These are phyloP conservation scores for Pampus argenteus DNA, from an alignment of 2,797 vertebrate genomes.

Conservation along the genomic window DNA sequence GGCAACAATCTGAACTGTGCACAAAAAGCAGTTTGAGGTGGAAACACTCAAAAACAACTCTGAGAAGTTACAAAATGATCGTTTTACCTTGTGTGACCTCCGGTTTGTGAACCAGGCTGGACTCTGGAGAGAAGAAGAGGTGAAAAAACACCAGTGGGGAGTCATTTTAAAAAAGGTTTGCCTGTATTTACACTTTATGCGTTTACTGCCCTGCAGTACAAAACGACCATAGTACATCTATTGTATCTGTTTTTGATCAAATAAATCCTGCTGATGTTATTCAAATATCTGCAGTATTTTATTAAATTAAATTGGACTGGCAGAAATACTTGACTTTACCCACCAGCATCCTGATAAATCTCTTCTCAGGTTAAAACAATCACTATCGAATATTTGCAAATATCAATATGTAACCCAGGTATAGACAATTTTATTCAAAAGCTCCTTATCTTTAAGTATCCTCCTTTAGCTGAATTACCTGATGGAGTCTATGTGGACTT, in stretches of 20 bases:
- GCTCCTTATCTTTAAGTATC: not conserved
- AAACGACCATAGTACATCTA: too few species aligned
- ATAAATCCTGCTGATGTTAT: too few species aligned
- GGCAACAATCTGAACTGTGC: not conserved
- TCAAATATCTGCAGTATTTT: too few species aligned
- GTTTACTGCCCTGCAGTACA: too few species aligned
- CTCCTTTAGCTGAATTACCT: slow-evolving; percentile 83
- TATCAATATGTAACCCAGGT: not conserved
- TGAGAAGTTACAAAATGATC: not conserved
- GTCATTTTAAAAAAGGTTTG: not conserved
- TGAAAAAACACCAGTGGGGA: not conserved
- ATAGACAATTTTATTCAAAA: not conserved
- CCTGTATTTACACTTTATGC: too few species aligned
- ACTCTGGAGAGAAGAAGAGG: slow-evolving; percentile 50
- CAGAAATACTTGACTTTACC: too few species aligned
- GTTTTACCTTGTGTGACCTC: slow-evolving; percentile 51
- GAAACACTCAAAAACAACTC: too few species aligned
- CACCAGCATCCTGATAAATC: too few species aligned
- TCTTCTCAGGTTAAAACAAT: too few species aligned
- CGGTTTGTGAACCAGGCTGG: slow-evolving; percentile 9
- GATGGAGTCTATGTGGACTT: slow-evolving; percentile 86
- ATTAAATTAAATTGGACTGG: too few species aligned
- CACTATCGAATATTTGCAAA: too few species aligned
- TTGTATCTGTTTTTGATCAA: too few species aligned
- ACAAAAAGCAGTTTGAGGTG: not conserved